Base-by-base conservation (phyloP, 2,113 vertebrate species). In the Semnornis frantzii region DNA sequence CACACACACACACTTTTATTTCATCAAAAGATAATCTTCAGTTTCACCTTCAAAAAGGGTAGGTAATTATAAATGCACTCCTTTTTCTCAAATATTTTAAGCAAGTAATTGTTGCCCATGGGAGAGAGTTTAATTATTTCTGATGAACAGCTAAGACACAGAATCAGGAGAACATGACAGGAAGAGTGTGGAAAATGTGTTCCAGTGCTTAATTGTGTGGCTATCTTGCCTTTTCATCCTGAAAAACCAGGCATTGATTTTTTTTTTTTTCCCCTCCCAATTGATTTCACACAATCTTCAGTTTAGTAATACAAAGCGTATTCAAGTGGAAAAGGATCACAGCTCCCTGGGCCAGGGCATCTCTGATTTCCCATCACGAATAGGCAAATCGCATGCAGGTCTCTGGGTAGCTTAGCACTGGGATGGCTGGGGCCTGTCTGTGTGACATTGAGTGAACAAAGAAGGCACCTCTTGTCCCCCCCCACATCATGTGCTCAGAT, bases 61-160 rank as follows among this genome's bases (percentile, higher is more conserved):
- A 97, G 95, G 90, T 96, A 96, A 97, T 98, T 98, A 97, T 95
- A 98, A 97, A 97, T 94, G 96, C 95, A 95, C 97, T 97, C 96
- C 97, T 96, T 96, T 97, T 96, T 92, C 94, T 97, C 97, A 97
- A 97, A 97, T 97, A 97, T 97, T 98, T 97, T 97, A 97, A 97
- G 97, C 95, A 95, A 97, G 96, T 98, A 98, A 98, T 97, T 98
- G 97, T 98, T 97, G 97, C 97, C 97, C 97, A 96, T 95, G 97
- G 97, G 97, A 98, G 96, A 96, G 94, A 97, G 96, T 97, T 98
- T 98, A 97, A 98, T 98, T 98, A 98, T 97, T 98, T 97, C 97
- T 97, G 97, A 98, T 94, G 97, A 98, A 94, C 96, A 98, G 96
- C 90, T 79, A 92, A 94, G 97, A 96, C 94, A 90, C 69, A 15